These are phyloP conservation scores for Calliphora vicina DNA, from an alignment of 1,140 invertebrate species.

Conservation along the genomic window DNA sequence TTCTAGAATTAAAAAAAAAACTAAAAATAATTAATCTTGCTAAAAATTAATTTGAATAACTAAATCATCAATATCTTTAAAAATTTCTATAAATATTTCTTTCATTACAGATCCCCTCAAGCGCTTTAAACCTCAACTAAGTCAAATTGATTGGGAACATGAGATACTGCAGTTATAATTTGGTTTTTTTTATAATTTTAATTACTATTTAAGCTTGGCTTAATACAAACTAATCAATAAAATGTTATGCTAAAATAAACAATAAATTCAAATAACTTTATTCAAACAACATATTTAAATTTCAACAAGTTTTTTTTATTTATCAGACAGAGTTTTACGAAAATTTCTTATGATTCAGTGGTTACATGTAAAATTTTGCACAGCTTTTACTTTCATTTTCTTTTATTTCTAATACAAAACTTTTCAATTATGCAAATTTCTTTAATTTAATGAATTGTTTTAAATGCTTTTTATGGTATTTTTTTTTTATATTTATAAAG, in stretches of 20 bases:
- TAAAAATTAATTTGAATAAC: too few species aligned
- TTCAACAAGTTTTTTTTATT: not conserved
- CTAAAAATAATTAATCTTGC: too few species aligned
- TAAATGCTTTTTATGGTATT: not conserved
- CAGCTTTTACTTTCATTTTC: not conserved
- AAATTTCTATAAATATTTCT: not conserved
- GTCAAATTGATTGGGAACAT: constrained; percentile 57
- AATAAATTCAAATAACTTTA: not conserved
- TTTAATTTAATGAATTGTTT: not conserved
- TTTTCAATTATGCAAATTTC: not conserved
- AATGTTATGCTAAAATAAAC: not conserved
- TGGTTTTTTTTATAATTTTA: not conserved
- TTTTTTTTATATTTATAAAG: not conserved
- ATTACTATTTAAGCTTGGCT: not conserved
- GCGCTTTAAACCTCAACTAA: constrained; percentile 58
- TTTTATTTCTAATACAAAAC: not conserved
- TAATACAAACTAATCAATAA: not conserved
- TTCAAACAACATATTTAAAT: too few species aligned
- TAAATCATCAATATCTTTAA: constrained; percentile 10
- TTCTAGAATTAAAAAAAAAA: too few species aligned
- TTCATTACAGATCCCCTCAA: constrained; percentile 53
- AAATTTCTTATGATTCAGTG: not conserved
- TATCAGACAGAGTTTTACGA: too few species aligned
- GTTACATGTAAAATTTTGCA: not conserved
- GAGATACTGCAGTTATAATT: constrained; percentile 12